Base-by-base conservation (phyloP, 2,888 invertebrate genomes). In the Oligia strigilis region DNA sequence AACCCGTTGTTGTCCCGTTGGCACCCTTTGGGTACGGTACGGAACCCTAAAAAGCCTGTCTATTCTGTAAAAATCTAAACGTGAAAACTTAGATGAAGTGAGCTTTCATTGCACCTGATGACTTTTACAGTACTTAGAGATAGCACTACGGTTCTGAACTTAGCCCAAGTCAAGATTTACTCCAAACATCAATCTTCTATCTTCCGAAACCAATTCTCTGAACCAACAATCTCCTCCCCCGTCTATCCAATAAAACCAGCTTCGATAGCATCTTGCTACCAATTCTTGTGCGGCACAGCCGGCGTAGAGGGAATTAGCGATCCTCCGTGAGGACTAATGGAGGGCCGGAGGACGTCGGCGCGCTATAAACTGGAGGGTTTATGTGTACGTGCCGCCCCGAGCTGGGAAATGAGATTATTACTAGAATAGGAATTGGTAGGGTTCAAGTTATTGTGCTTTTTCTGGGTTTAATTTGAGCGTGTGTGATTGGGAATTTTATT, bases 301-400 rank as follows among this genome's bases (percentile, higher is more conserved):
- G 83, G 85, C 81, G 85, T 83, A 82, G 81, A 77, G 89, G 89
- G 90, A 88, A 89, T 89, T 90, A 89, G 89, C 82, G 82, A 89
- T 84, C 87, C 89, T 82, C 84, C 81, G 82, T 75, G 87, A 89
- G 85, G 88, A 85, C 90, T 89, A 82, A 82, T 82, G 82, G 88
- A 84, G 88, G 89, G 80, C 81, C 80, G 79, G 84, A 84, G 82
- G 86, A 86, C 84, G 79, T 84, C 82, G 81, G 76, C 84, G 75
- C 62, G 89, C 83, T 76, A 83, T 89, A 89, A 89, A 89, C 78
- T 84, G 76, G 78, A 78, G 80, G 81, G 85, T 89, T 89, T 89
- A 89, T 81, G 79, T 72, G 69, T 81, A 87, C 84, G 87, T 89
- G 90, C 82, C 80, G 77, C 78, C 80, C 80, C 78, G 69, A 62